Evolutionary conservation across 2,797 vertebrate genomes (phyloP), one percentile per base, ranked within the genome.

Genomic region (Gastrophryne carolinensis): DNA sequence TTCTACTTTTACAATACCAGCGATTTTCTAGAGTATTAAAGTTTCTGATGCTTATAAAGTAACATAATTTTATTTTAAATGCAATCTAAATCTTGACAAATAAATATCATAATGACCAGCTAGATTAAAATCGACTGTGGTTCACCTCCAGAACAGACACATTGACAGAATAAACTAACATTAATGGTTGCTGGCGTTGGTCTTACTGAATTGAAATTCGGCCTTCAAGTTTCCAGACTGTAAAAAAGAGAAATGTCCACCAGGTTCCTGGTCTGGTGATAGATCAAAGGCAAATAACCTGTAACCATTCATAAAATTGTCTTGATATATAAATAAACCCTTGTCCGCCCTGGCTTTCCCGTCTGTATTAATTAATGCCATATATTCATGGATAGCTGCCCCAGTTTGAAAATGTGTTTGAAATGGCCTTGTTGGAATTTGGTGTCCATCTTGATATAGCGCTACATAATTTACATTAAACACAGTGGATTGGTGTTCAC

Each of bases 271-370:
- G 12, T 72, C 41, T 1, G 39, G 41, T 13, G 41, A 62, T 12
- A 72, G 21, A 53, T 72, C 56, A 61, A 72, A 72, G 12, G 69
- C 39, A 34, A 72, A 72, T 15, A 72, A n/a, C 5, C 56, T 61
- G 29, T 49, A 72, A 1, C 49, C 37, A 9, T 41, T 9, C 15
- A 58, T 3, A 70, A 57, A 71, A 11, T 44, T 5, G 17, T 34
- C 21, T 27, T 53, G 27, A 27, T 66, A 13, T 1, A 67, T 35
- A 1, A 13, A 7, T 19, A 60, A 17, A 10, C 5, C 29, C 1
- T 7, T 13, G 9, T 60, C 57, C 2, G 5, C 3, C 15, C 19
- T 60, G 2, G 34, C 2, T 60, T 60, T 60, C 1, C 29, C 29
- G 1, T 4, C 4, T 3, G 35, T 34, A 24, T 60, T 15, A 7